Conservation (phyloP, 2,797 vertebrate genomes). For the Sciaenops ocellatus region DNA sequence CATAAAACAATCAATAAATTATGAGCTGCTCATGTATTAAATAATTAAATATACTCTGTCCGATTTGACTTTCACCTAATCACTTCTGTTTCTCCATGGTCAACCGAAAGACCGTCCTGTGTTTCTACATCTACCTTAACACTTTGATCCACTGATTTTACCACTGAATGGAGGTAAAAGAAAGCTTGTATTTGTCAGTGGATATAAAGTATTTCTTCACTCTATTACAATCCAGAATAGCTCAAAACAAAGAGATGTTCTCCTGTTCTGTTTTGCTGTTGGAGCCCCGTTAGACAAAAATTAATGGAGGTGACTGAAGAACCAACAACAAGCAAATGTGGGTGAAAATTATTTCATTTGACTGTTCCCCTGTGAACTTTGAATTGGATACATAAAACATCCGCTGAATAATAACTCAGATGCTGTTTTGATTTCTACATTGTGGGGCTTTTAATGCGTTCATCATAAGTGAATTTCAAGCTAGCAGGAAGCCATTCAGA, state of each 20-base stretch:
- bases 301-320: neutral
- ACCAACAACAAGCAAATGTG: neutral
- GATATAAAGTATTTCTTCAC: neutral
- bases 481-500: neutral
- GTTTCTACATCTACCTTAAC: neutral
- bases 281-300: neutral
- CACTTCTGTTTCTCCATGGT: conserved; percentile 2
- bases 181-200: neutral
- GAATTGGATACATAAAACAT: neutral
- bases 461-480: neutral
- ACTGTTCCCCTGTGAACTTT: neutral
- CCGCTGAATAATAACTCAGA: neutral
- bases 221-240: neutral
- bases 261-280: neutral
- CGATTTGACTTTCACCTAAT: conserved; percentile 32
- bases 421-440: neutral
- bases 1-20: conserved; percentile 54
- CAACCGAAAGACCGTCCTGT: conserved; percentile 16
- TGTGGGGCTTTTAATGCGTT: neutral
- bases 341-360: neutral
- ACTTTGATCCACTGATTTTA: conserved; percentile 5
- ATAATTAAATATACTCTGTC: conserved; percentile 46
- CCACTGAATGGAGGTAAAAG: neutral
- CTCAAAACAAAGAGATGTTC: neutral
- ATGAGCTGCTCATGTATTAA: conserved; percentile 48